phyloP scores from a whole-genome alignment of 2,113 vertebrate genomes.

The Ctenodactylus gundi region DNA sequence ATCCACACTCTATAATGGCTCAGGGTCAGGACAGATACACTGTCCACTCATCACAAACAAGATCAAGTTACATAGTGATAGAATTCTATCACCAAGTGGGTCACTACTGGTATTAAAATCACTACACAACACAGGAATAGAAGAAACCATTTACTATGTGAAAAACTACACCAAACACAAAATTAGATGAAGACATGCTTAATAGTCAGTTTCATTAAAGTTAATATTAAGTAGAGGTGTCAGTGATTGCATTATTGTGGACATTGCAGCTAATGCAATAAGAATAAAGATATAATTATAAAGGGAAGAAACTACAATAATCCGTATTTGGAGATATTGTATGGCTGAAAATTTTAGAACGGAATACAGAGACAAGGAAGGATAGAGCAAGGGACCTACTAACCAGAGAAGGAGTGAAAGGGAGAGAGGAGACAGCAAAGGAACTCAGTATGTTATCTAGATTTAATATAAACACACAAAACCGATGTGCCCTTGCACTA shows the following conservation, averaged over 20 bases:
- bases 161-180: neutral
- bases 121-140: neutral
- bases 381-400: too few relatives aligned
- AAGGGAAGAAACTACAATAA: neutral
- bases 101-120: neutral
- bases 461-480: neutral
- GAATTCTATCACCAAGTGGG: neutral
- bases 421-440: neutral
- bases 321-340: neutral
- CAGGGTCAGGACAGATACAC: neutral
- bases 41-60: neutral
- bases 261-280: neutral
- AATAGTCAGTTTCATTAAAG: neutral
- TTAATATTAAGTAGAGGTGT: neutral
- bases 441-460: too few relatives aligned
- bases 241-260: neutral
- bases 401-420: neutral
- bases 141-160: neutral
- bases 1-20: neutral
- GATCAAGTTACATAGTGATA: neutral
- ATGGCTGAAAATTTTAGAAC: neutral
- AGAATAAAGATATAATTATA: neutral
- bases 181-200: neutral
- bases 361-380: neutral
- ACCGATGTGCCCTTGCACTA: neutral